Evolutionary conservation across 2,888 invertebrate species (phyloP), one percentile per base, ranked within the genome.

Genomic region (Chaetogeoica ovagalla): DNA sequence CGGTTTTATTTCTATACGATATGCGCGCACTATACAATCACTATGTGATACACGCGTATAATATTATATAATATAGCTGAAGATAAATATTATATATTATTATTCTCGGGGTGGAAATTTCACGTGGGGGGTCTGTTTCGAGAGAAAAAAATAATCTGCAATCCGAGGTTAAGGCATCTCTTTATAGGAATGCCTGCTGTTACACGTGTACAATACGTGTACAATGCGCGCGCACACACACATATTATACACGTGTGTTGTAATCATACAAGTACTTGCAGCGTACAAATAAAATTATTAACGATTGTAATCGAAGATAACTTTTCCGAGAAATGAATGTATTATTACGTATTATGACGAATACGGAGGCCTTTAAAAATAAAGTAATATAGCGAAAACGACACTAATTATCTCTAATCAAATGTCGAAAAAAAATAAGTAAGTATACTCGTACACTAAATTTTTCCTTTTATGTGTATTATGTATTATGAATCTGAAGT

Each of bases 131-230:
- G 66, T 75, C 75, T 7, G 43, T 59, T 30, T 55, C 57, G 75
- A 23, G 57, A 57, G 63, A 48, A 48, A 52, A 69, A 37, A 62
- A 30, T 30, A 30, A 30, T 30, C 37, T 30, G 19, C 39, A 63
- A 65, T 65, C 65, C 65, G 74, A 75, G 74, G 75, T 75, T 75
- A 75, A 75, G 43, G 57, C 48, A 15, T 39, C 75, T 57, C 66
- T 23, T 15, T 19, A 30, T n/a, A 59, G 66, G 15, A 75, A 75
- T 66, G 75, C 59, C 43, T 37, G 48, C 11, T 55, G 48, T 13
- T 55, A n/a, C 4, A 43, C 21, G 39, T 30, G 11, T 39, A 37
- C 30, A 43, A 48, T 63, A 48, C 30, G 30, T 15, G 48, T 48
- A 48, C 48, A 48, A 48, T 43, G 9, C 43, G 9, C 43, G 7